These are phyloP conservation scores for Lepidothrix coronata DNA, from an alignment of 2,113 vertebrate genomes.

Conservation along the genomic window DNA sequence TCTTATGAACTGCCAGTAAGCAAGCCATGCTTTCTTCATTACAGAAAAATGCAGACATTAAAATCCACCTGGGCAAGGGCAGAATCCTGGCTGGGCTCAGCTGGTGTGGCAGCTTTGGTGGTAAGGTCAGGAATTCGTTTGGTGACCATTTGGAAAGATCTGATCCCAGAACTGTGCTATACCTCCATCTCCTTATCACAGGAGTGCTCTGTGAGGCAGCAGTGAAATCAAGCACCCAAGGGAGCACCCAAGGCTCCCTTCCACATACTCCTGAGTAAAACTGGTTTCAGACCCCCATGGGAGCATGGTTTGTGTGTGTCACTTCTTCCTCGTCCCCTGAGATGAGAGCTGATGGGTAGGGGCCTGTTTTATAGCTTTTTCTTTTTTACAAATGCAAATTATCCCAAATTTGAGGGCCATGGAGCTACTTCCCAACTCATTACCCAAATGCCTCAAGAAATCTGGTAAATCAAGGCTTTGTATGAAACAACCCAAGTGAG, in stretches of 20 bases:
- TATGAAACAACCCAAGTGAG: not conserved
- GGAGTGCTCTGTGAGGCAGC: not conserved
- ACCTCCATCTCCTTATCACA: not conserved
- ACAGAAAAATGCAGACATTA: not conserved
- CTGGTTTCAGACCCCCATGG: not conserved
- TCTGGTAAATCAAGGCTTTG: not conserved
- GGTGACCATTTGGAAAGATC: not conserved
- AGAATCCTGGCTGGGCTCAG: not conserved
- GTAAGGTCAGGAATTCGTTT: not conserved
- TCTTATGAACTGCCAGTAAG: not conserved
- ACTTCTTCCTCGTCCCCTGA: not conserved
- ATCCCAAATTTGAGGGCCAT: not conserved
- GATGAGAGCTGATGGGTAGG: not conserved
- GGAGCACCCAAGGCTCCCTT: not conserved
- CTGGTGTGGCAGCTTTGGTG: not conserved
- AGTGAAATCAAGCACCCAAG: not conserved
- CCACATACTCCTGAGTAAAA: not conserved
- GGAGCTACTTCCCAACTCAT: not conserved
- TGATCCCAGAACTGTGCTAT: accelerated
- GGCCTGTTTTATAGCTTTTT: not conserved
- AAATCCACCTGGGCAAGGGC: not conserved
- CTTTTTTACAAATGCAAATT: not conserved
- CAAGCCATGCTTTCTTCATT: not conserved
- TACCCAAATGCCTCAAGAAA: not conserved
- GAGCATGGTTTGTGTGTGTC: not conserved